Conservation (phyloP, 2,888 invertebrate genomes). For the Crocallis elinguaria region DNA sequence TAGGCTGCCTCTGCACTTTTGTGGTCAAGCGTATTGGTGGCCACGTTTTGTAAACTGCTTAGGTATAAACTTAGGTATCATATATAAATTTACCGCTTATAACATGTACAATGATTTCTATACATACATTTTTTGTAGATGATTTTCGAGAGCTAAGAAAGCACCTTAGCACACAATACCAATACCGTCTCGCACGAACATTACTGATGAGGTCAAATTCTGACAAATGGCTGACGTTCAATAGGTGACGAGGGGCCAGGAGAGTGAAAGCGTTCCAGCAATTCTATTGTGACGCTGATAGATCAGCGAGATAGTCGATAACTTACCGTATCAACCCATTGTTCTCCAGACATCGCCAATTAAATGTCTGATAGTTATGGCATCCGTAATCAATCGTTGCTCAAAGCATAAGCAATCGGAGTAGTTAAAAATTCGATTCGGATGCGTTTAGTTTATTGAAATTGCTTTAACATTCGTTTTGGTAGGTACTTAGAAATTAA, state of each 20-base stretch:
- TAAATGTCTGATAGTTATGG: slow-evolving; percentile 54
- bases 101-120: background rate
- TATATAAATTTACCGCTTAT: background rate
- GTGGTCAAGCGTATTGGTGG: too few relatives aligned
- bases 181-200: slow-evolving; percentile 47
- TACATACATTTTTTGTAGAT: too few relatives aligned
- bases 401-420: slow-evolving; percentile 32
- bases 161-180: slow-evolving; percentile 38
- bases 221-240: slow-evolving; percentile 58
- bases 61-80: too few relatives aligned
- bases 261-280: slow-evolving; percentile 64
- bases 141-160: slow-evolving; percentile 13
- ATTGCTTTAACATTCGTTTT: background rate
- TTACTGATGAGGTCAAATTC: slow-evolving; percentile 61
- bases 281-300: slow-evolving; percentile 71
- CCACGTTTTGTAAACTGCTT: too few relatives aligned
- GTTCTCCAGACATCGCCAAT: slow-evolving; percentile 62
- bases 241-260: slow-evolving; percentile 41
- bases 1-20: too few relatives aligned
- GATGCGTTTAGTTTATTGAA: slow-evolving; percentile 26
- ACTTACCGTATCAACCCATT: slow-evolving; percentile 65
- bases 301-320: slow-evolving; percentile 63
- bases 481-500: slow-evolving; percentile 10
- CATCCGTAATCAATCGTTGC: slow-evolving; percentile 38
- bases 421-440: slow-evolving; percentile 29